phyloP scores from a whole-genome alignment of 2,113 vertebrate species.

The Megaceryle maxima region DNA sequence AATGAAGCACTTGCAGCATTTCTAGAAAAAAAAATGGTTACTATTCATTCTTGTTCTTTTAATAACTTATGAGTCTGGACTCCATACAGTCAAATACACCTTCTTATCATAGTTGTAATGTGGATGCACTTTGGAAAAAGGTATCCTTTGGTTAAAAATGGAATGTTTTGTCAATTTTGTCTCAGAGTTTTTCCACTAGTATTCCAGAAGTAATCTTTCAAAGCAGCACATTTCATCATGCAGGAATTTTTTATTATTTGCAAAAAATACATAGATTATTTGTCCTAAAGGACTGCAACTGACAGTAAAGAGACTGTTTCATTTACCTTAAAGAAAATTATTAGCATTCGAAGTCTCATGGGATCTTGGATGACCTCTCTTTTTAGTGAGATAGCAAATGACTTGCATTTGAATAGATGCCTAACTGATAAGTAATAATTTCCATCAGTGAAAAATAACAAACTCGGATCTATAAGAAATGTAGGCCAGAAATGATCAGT shows the following conservation, averaged over 20 bases:
- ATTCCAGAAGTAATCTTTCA: conserved; percentile 60
- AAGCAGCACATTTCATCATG: conserved; percentile 29
- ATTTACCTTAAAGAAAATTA: conserved; percentile 69
- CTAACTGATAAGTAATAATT: conserved; percentile 73
- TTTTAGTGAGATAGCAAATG: conserved; percentile 57
- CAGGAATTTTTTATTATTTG: conserved; percentile 39
- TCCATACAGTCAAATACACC: conserved; percentile 22
- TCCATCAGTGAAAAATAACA: conserved; percentile 64
- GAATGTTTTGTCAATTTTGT: conserved; percentile 8
- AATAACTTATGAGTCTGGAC: conserved; percentile 35
- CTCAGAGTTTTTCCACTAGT: conserved; percentile 44
- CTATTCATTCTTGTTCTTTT: conserved; percentile 4
- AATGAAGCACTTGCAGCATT: background rate
- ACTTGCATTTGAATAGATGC: conserved; percentile 63
- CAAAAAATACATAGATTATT: conserved; percentile 57
- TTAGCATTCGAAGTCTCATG: conserved; percentile 74
- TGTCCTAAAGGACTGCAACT: conserved; percentile 63
- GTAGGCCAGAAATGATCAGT: conserved; percentile 54
- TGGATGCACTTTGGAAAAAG: background rate
- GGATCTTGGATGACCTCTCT: conserved; percentile 39
- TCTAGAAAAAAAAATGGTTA: background rate
- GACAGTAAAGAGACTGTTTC: conserved; percentile 52
- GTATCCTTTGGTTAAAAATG: conserved; percentile 43
- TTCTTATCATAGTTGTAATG: conserved; percentile 32
- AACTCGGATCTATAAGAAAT: conserved; percentile 58